These are phyloP conservation scores for Philypnodon macrostomus DNA, from an alignment of 2,797 vertebrate genomes.

Conservation along the genomic window DNA sequence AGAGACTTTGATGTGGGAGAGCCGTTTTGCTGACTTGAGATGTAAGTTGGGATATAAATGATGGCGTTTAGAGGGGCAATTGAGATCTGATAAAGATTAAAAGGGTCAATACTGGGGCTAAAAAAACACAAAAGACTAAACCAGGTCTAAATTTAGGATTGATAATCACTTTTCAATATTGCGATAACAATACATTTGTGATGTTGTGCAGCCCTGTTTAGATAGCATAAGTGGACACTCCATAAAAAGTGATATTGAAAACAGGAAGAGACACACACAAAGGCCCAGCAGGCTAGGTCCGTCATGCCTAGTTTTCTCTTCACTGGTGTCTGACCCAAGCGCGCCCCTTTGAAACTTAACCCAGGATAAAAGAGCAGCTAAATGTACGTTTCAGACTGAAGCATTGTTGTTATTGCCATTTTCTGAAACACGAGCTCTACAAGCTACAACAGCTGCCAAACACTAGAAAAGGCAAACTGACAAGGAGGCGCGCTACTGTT, in stretches of 20 bases:
- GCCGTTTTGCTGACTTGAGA: conserved; percentile 38
- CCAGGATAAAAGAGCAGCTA: conserved; percentile 29
- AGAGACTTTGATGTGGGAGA: conserved; percentile 51
- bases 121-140: no score
- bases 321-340: conserved; percentile 33
- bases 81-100: conserved; percentile 38
- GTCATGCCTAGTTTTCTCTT: conserved; percentile 56
- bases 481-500: conserved; percentile 15
- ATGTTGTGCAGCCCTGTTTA: no score
- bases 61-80: conserved; percentile 36
- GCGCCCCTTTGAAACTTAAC: conserved; percentile 58
- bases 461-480: conserved; percentile 10
- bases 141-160: no score
- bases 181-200: no score
- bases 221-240: conserved; percentile 14
- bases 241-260: conserved; percentile 24
- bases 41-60: conserved; percentile 38
- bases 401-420: background rate
- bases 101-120: no score
- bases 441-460: conserved; percentile 2
- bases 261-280: conserved; percentile 29
- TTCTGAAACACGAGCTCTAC: conserved; percentile 2
- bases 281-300: conserved; percentile 39
- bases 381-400: conserved; percentile 4
- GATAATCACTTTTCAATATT: no score